Evolutionary conservation across 1,140 invertebrate species (phyloP).

Genomic region (Drosophila sechellia): DNA sequence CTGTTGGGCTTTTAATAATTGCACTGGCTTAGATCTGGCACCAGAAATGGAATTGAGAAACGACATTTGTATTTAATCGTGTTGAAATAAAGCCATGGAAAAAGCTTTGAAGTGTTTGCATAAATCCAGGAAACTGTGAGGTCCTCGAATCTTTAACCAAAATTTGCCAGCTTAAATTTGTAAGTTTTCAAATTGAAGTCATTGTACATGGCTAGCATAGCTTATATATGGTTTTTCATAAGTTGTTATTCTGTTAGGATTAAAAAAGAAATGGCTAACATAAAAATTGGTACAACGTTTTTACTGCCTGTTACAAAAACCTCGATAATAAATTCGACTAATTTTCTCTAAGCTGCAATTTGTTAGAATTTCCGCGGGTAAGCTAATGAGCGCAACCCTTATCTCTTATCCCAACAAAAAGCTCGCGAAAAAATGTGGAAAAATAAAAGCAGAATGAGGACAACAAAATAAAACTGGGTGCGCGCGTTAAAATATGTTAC

Average conservation of each 20-base stretch:
- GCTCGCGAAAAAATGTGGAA: conserved; percentile 6
- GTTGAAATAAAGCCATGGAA: background rate
- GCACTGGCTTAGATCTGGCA: conserved; percentile 23
- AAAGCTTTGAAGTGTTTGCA: background rate
- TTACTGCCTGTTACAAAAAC: background rate
- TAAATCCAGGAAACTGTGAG: background rate
- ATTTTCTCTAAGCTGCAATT: conserved; percentile 45
- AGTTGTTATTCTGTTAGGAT: too few relatives aligned
- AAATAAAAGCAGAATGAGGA: conserved; percentile 6
- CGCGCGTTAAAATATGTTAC: conserved; percentile 71
- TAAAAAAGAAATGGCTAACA: too few relatives aligned
- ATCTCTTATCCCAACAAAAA: conserved; percentile 19
- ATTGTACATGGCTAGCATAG: background rate
- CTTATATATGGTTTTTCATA: too few relatives aligned
- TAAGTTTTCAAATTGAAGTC: background rate
- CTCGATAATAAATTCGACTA: conserved; percentile 29
- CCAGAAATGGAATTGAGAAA: conserved; percentile 38
- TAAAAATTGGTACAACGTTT: too few relatives aligned
- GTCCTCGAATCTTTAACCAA: background rate
- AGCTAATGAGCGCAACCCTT: conserved; percentile 43
- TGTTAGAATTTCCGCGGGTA: conserved; percentile 38
- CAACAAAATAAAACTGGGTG: conserved; percentile 51
- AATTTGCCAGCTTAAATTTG: background rate
- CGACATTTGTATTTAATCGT: conserved; percentile 21
- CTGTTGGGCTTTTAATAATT: conserved; percentile 44